Conservation (phyloP, 1,140 invertebrate species). For the Tetranychus cinnabarinus region DNA sequence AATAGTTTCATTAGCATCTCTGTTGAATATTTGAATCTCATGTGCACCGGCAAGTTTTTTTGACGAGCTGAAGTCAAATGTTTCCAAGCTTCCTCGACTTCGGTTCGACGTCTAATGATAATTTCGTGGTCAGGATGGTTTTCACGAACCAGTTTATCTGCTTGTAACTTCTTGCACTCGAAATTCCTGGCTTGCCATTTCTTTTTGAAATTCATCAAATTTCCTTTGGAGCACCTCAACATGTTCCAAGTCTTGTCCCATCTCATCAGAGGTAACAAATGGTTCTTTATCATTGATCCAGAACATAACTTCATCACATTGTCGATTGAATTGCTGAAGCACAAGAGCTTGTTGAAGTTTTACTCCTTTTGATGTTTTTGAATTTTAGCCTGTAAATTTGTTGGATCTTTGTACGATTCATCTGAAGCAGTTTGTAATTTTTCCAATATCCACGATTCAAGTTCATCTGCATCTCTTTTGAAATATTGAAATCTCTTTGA, state of each 20-base stretch:
- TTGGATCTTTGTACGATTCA: constrained; percentile 95
- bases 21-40: constrained; percentile 94
- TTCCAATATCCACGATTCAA: constrained; percentile 97
- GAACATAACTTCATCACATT: constrained; percentile 97
- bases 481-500: constrained; percentile 94
- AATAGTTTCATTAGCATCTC: constrained; percentile 95
- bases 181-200: constrained; percentile 92
- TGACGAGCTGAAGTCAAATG: constrained; percentile 73
- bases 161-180: constrained; percentile 88
- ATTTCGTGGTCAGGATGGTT: constrained; percentile 84
- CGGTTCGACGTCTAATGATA: constrained; percentile 65
- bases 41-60: constrained; percentile 88
- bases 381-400: constrained; percentile 90
- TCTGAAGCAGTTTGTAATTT: constrained; percentile 94
- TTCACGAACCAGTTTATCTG: constrained; percentile 72
- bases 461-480: constrained; percentile 93
- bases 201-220: constrained; percentile 99
- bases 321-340: constrained; percentile 85
- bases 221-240: constrained; percentile 95
- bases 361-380: constrained; percentile 97
- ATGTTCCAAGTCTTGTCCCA: constrained; percentile 89
- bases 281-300: constrained; percentile 97
- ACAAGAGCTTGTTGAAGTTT: constrained; percentile 89
- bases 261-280: constrained; percentile 89
- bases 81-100: constrained; percentile 91